phyloP scores from a whole-genome alignment of 2,797 vertebrate genomes.

The Alexandromys oeconomus region DNA sequence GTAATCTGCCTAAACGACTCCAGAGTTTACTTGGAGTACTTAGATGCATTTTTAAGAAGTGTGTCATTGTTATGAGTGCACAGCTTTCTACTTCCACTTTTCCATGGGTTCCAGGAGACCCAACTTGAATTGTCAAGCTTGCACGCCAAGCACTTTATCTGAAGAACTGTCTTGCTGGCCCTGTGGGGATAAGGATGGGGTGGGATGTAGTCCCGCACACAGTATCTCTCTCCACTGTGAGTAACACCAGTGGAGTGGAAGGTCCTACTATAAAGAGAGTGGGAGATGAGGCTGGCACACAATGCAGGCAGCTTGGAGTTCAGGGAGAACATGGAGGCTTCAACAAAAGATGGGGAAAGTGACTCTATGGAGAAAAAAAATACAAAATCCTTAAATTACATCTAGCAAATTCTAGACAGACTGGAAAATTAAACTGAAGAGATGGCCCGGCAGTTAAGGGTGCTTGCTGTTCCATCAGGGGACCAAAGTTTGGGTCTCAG shows the following conservation, averaged over 20 bases:
- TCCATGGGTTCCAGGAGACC: background rate
- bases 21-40: background rate
- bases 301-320: background rate
- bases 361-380: background rate
- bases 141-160: background rate
- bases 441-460: no score
- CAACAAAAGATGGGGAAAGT: no score
- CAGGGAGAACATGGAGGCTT: background rate
- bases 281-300: accelerated
- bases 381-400: background rate
- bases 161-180: background rate
- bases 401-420: background rate
- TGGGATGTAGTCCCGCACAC: background rate
- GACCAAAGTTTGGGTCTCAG: background rate
- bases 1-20: background rate
- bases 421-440: background rate
- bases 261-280: background rate
- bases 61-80: background rate
- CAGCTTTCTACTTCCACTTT: background rate
- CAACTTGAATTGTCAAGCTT: background rate
- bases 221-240: background rate
- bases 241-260: accelerated
- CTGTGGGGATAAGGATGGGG: background rate
- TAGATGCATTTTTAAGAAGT: background rate
- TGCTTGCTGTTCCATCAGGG: background rate